phyloP scores from a whole-genome alignment of 2,113 vertebrate genomes.

The Neolamprologus falcicula region DNA sequence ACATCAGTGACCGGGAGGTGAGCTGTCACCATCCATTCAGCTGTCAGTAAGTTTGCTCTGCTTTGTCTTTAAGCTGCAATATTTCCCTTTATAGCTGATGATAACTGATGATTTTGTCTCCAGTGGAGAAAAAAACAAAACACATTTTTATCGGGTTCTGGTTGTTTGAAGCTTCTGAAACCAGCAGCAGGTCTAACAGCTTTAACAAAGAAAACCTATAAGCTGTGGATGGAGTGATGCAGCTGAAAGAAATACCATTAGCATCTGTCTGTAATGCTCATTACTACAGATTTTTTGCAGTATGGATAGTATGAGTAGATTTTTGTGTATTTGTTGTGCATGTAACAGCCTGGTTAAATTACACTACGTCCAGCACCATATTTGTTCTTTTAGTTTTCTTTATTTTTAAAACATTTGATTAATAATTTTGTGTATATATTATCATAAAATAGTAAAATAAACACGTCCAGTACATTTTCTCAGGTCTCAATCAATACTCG shows the following conservation, averaged over 20 bases:
- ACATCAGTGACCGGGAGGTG: conserved; percentile 29
- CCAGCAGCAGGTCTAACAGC: neutral
- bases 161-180: neutral
- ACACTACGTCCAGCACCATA: neutral
- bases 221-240: neutral
- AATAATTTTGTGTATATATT: neutral
- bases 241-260: neutral
- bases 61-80: neutral
- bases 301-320: too few relatives aligned
- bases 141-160: neutral
- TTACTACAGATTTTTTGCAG: neutral
- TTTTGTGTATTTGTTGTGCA: neutral
- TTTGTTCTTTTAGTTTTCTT: neutral
- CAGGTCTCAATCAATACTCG: neutral
- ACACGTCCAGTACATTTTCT: neutral
- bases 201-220: neutral
- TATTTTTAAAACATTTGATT: neutral
- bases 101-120: neutral
- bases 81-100: neutral
- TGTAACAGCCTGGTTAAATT: neutral
- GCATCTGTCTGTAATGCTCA: neutral
- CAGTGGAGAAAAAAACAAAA: neutral
- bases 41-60: conserved; percentile 12
- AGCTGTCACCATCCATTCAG: conserved; percentile 45
- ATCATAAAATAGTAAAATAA: neutral